phyloP scores from a whole-genome alignment of 2,888 invertebrate genomes.

The Ophioninae sp. region DNA sequence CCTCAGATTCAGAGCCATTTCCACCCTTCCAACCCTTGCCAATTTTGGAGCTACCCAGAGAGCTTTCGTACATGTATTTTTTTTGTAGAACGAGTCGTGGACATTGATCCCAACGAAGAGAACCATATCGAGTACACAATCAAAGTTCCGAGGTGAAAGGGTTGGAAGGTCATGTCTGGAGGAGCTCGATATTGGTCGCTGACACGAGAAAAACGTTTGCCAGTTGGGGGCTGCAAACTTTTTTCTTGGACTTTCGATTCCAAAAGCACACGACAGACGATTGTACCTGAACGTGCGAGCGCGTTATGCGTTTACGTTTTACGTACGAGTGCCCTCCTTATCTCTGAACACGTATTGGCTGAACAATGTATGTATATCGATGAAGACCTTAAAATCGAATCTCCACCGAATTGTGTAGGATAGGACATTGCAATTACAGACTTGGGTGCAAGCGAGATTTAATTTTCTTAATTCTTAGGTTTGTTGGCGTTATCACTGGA shows the following conservation, averaged over 20 bases:
- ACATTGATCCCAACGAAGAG: constrained; percentile 52
- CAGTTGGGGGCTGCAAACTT: not conserved
- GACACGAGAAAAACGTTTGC: constrained; percentile 13
- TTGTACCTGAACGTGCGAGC: not conserved
- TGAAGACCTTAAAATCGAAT: no score
- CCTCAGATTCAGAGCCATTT: no score
- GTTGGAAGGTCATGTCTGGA: not conserved
- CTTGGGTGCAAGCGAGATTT: not conserved
- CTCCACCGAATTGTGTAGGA: no score
- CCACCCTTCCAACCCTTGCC: not conserved
- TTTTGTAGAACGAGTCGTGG: not conserved
- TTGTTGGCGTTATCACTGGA: no score
- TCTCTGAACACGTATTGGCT: not conserved
- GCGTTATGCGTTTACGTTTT: constrained; percentile 3
- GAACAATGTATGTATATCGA: no score
- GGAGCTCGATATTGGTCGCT: constrained; percentile 22
- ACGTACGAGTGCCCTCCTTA: not conserved
- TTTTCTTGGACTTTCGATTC: not conserved
- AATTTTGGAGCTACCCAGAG: not conserved
- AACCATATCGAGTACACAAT: constrained; percentile 68
- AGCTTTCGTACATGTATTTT: no score
- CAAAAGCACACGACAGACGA: not conserved
- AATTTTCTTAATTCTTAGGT: no score
- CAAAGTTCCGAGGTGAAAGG: constrained; percentile 60
- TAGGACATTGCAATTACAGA: no score